Evolutionary conservation across 1,140 invertebrate genomes (phyloP).

Genomic region (Macrotrachela quadricornifera): DNA sequence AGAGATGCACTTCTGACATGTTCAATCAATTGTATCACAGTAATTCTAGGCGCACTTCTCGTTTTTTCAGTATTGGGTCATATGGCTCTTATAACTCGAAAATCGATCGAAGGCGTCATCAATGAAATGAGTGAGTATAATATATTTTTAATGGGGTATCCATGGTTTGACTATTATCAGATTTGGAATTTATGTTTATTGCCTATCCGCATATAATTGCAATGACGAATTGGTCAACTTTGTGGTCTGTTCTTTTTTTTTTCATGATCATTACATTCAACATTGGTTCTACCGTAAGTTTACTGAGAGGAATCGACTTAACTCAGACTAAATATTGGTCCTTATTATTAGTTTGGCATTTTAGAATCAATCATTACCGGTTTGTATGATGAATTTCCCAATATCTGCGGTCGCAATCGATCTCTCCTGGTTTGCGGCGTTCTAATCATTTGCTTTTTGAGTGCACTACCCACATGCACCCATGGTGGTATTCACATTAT

Average conservation of each 20-base stretch:
- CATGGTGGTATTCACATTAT: constrained; percentile 73
- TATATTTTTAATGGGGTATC: too few relatives aligned
- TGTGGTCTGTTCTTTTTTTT: constrained; percentile 92
- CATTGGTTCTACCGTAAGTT: constrained; percentile 36
- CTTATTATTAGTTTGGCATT: constrained; percentile 47
- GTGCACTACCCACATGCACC: constrained; percentile 72
- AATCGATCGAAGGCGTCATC: constrained; percentile 63
- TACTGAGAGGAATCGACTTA: neutral
- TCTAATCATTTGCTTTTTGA: constrained; percentile 61
- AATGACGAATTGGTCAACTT: constrained; percentile 61
- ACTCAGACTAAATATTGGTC: too few relatives aligned
- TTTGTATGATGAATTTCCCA: constrained; percentile 48
- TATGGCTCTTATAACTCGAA: constrained; percentile 69
- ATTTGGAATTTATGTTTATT: constrained; percentile 76
- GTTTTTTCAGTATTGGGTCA: constrained; percentile 83
- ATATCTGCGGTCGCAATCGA: constrained; percentile 36
- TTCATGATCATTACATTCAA: constrained; percentile 85
- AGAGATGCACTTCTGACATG: constrained; percentile 80
- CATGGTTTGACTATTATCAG: too few relatives aligned
- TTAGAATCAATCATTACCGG: constrained; percentile 51
- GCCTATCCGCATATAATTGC: constrained; percentile 84
- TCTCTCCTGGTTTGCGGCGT: constrained; percentile 46
- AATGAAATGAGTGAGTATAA: constrained; percentile 19
- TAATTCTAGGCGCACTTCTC: constrained; percentile 86
- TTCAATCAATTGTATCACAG: constrained; percentile 78